Evolutionary conservation across 2,113 vertebrate species (phyloP).

Genomic region (Forbesichthys agassizii): DNA sequence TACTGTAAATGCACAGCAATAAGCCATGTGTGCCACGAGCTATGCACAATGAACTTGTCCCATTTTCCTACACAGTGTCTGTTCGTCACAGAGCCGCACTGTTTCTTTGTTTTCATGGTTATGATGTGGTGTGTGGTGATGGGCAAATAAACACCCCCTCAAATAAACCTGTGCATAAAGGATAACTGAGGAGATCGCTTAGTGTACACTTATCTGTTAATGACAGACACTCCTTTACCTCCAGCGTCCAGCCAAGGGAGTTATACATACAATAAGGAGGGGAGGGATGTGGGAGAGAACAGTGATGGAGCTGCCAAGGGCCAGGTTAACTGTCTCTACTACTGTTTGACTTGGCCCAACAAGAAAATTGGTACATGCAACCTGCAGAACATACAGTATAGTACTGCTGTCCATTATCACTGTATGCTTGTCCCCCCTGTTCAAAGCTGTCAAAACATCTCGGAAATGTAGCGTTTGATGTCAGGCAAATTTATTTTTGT

Average conservation of each 20-base stretch:
- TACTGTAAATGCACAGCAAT: no score
- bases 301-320: conserved; percentile 44
- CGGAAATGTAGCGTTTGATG: conserved; percentile 37
- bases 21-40: no score
- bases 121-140: no score
- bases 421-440: conserved; percentile 15
- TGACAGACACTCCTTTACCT: conserved; percentile 43
- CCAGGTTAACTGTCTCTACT: conserved; percentile 38
- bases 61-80: no score
- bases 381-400: conserved; percentile 6
- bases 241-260: conserved; percentile 34
- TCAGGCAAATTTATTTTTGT: conserved; percentile 27
- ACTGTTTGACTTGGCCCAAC: conserved; percentile 65
- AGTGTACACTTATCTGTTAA: conserved; percentile 66
- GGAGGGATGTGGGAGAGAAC: conserved; percentile 46
- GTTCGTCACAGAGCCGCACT: no score
- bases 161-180: conserved; percentile 57
- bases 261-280: conserved; percentile 44
- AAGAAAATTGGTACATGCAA: conserved; percentile 35
- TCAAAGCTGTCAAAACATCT: conserved; percentile 36
- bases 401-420: conserved; percentile 33
- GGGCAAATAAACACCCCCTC: background rate
- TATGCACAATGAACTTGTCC: no score
- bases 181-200: conserved; percentile 51
- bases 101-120: no score